phyloP scores from a whole-genome alignment of 2,797 vertebrate genomes.

The Saxicola maurus region DNA sequence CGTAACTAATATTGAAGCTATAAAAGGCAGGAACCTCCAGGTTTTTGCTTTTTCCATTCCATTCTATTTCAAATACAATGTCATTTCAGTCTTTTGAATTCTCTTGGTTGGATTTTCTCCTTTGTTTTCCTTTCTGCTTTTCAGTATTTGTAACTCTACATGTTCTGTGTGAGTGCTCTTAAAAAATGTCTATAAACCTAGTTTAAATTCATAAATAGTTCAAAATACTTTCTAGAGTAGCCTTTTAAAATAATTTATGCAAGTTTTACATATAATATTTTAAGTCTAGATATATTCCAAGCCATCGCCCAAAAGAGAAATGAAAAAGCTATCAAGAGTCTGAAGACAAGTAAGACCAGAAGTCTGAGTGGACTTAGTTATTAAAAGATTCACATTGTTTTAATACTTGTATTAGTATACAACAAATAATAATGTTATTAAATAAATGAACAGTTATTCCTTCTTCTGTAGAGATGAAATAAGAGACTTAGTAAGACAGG shows the following conservation, averaged over 20 bases:
- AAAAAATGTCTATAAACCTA: neutral
- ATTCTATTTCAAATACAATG: neutral
- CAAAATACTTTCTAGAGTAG: neutral
- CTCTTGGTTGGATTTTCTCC: neutral
- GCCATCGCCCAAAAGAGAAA: neutral
- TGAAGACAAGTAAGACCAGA: neutral
- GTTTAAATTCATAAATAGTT: neutral
- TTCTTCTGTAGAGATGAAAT: neutral
- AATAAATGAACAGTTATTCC: neutral
- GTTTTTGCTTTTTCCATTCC: neutral
- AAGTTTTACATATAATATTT: neutral
- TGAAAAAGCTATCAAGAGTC: neutral
- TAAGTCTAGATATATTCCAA: neutral
- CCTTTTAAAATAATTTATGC: neutral
- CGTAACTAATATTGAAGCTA: neutral
- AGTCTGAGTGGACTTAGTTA: neutral
- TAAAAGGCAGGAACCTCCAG: neutral
- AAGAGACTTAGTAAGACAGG: neutral
- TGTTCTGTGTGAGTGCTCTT: neutral
- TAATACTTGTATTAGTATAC: neutral
- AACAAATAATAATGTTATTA: neutral
- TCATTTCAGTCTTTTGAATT: neutral
- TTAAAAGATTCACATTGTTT: neutral
- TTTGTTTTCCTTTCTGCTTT: neutral
- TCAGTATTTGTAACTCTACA: neutral